A percentile compares a stretch with the other conserved stretches of the same genome.
These are phyloP conservation scores for Tipula lateralis DNA, from an alignment of 2,888 invertebrate genomes.

Conservation along the genomic window DNA sequence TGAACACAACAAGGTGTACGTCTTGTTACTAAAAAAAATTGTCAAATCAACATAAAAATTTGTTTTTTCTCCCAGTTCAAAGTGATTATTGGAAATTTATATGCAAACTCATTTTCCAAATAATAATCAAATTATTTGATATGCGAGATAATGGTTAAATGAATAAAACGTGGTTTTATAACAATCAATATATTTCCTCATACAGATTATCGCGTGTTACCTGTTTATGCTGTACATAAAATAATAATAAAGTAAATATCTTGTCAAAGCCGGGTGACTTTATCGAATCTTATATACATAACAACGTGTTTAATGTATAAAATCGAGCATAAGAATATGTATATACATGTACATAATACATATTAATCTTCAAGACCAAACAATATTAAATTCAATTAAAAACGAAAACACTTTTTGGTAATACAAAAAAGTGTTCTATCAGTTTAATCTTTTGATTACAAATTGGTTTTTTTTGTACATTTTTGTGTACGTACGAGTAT, in stretches of 20 bases:
- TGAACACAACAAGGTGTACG: neutral
- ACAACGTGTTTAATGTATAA: neutral
- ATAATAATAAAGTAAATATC: neutral
- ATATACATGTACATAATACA: neutral
- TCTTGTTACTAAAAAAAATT: neutral
- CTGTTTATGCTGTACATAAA: neutral
- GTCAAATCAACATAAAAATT: neutral
- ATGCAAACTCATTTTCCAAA: conserved; percentile 24
- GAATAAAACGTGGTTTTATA: conserved; percentile 16
- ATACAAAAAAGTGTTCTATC: conserved; percentile 11
- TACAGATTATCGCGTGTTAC: neutral
- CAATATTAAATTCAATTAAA: neutral
- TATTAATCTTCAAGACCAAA: neutral
- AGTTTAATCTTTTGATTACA: conserved; percentile 19
- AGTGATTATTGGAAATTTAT: neutral
- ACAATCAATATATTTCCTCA: neutral
- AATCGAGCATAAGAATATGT: neutral
- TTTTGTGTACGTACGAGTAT: neutral
- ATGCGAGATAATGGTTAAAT: neutral
- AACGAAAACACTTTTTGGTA: neutral
- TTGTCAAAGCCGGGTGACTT: neutral
- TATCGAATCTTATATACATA: neutral
- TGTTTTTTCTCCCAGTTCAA: neutral
- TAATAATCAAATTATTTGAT: conserved; percentile 24
- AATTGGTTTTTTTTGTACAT: neutral